Conservation (phyloP, 2,113 vertebrate species). For the Hystrix brachyura region DNA sequence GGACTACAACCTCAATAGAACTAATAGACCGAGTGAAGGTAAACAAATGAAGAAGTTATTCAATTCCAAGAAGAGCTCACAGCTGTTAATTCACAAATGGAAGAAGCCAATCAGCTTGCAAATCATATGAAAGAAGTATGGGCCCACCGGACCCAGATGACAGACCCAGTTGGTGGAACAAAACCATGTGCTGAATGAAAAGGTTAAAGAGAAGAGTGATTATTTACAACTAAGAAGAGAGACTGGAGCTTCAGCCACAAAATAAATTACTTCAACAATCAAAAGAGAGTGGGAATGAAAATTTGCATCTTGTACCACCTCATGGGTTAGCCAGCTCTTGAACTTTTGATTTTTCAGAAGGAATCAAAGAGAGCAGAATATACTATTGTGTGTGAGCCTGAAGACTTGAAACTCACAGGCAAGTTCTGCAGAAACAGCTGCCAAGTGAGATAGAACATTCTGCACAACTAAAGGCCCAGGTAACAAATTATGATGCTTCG, state of each 20-base stretch:
- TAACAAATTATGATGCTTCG: slow-evolving; percentile 90
- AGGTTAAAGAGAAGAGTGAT: slow-evolving; percentile 90
- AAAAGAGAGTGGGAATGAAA: slow-evolving; percentile 92
- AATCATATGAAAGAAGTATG: slow-evolving; percentile 90
- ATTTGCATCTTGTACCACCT: slow-evolving; percentile 90
- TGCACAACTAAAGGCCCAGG: slow-evolving; percentile 90
- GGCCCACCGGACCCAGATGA: slow-evolving; percentile 88
- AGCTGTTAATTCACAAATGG: slow-evolving; percentile 88
- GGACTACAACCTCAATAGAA: not conserved
- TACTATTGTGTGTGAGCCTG: slow-evolving; percentile 85
- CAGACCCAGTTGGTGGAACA: slow-evolving; percentile 78
- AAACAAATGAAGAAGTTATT: slow-evolving; percentile 87
- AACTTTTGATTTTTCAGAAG: slow-evolving; percentile 90
- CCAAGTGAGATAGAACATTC: slow-evolving; percentile 92
- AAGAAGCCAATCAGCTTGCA: slow-evolving; percentile 89
- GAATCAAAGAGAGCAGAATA: slow-evolving; percentile 91
- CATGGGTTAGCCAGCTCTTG: slow-evolving; percentile 88
- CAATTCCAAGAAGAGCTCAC: slow-evolving; percentile 91
- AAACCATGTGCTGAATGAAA: slow-evolving; percentile 91
- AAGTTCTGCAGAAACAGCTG: slow-evolving; percentile 92
- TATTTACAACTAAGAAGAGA: slow-evolving; percentile 91
- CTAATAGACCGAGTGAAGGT: not conserved
- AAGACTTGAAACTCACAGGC: slow-evolving; percentile 91
- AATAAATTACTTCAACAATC: slow-evolving; percentile 92
- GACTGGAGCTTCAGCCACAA: slow-evolving; percentile 91